Evolutionary conservation across 2,888 invertebrate genomes (phyloP).

Genomic region (Thalpophila matura): DNA sequence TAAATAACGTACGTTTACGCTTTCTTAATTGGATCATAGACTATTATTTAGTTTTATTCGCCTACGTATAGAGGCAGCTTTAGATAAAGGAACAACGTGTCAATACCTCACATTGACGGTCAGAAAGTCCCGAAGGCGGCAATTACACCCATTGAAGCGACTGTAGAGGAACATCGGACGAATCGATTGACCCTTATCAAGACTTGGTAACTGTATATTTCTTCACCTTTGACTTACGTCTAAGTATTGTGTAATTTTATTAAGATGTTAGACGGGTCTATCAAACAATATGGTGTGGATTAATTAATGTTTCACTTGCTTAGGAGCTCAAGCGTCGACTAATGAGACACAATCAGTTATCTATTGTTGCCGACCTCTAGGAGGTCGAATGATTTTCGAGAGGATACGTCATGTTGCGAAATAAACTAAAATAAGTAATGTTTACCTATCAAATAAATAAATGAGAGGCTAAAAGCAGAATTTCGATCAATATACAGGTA

Average conservation of each 20-base stretch:
- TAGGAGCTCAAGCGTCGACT: too few relatives aligned
- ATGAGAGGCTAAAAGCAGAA: background rate
- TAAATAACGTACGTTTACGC: too few relatives aligned
- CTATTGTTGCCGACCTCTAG: too few relatives aligned
- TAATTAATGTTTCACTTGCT: background rate
- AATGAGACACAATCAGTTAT: too few relatives aligned
- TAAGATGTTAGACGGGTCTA: background rate
- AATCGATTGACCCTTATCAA: constrained; percentile 41
- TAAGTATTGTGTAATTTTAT: constrained; percentile 9
- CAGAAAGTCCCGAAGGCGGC: constrained; percentile 78
- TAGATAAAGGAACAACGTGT: constrained; percentile 32
- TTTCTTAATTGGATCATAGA: too few relatives aligned
- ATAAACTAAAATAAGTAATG: background rate
- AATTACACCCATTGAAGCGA: constrained; percentile 84
- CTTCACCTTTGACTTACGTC: background rate
- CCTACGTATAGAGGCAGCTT: background rate
- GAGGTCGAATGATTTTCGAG: too few relatives aligned
- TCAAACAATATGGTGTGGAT: background rate
- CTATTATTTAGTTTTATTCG: too few relatives aligned
- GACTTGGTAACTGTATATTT: constrained; percentile 51
- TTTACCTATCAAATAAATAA: background rate
- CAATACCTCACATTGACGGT: constrained; percentile 52
- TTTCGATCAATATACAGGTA: too few relatives aligned
- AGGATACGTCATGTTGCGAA: background rate
- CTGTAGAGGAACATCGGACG: constrained; percentile 68